Percentiles rank a stretch among this genome's conserved stretches.
Evolutionary conservation across 2,113 vertebrate species (phyloP).

Genomic region (Cyprinodon variegatus): DNA sequence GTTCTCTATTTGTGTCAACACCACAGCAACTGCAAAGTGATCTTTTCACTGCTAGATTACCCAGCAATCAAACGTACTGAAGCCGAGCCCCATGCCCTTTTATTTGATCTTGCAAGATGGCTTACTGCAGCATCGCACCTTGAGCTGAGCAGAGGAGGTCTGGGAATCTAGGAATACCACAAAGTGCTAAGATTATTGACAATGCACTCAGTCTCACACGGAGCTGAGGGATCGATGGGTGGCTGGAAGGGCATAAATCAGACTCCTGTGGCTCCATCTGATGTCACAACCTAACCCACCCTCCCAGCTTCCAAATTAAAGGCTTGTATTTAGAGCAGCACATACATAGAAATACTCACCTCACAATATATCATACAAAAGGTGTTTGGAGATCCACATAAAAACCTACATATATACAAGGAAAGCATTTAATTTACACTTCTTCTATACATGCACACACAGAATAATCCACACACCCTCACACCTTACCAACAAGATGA

Average conservation of each 20-base stretch:
- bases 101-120: constrained; percentile 67
- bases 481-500: constrained; percentile 70
- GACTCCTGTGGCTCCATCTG: constrained; percentile 59
- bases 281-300: constrained; percentile 63
- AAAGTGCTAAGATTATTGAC: constrained; percentile 78
- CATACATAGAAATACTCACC: constrained; percentile 30
- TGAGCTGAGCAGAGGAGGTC: constrained; percentile 48
- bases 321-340: constrained; percentile 9
- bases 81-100: constrained; percentile 36
- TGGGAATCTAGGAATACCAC: constrained; percentile 76
- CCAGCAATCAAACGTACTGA: constrained; percentile 33
- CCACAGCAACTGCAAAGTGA: constrained; percentile 34
- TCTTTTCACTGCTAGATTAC: constrained; percentile 28
- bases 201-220: constrained; percentile 75
- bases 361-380: constrained; percentile 20
- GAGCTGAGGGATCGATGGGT: constrained; percentile 65
- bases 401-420: constrained; percentile 38
- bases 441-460: constrained; percentile 21
- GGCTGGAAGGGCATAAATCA: constrained; percentile 77
- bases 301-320: constrained; percentile 63
- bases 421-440: constrained; percentile 29
- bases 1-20: constrained; percentile 34
- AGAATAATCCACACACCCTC: constrained; percentile 8
- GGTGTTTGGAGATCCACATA: constrained; percentile 10
- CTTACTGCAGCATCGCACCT: constrained; percentile 67